Conservation (phyloP, 2,113 vertebrate species). For the Hassar affinis region DNA sequence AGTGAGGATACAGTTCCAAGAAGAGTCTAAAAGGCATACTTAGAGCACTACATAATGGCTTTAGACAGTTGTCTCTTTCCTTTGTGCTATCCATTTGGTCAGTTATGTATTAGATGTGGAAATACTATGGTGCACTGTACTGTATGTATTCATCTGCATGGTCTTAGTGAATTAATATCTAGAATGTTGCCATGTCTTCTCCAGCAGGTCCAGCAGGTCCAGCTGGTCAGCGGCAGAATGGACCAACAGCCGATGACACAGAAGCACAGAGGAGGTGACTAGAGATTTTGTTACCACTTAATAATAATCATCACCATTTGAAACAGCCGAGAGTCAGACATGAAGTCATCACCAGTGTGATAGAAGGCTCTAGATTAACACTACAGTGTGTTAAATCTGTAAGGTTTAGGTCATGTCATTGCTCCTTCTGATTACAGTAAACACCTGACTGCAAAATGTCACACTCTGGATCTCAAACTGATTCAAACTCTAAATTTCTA, state of each 20-base stretch:
- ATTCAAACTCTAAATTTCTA: background rate
- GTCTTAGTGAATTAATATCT: background rate
- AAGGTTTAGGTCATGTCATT: background rate
- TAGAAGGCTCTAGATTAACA: background rate
- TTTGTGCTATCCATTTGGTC: background rate
- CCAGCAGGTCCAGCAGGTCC: slow-evolving; percentile 75
- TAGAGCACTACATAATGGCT: background rate
- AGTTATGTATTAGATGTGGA: background rate
- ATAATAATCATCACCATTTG: background rate
- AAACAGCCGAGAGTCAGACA: background rate
- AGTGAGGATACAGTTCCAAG: slow-evolving; percentile 11
- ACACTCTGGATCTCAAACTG: background rate
- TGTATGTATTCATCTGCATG: slow-evolving; percentile 2
- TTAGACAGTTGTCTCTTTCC: background rate
- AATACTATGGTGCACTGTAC: background rate
- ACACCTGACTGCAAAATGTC: background rate
- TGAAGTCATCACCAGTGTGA: background rate
- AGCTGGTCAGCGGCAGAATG: slow-evolving; percentile 90
- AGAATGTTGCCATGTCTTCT: slow-evolving; percentile 36
- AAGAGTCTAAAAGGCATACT: slow-evolving; percentile 11
- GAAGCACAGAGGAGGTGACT: slow-evolving; percentile 91
- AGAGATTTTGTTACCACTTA: slow-evolving; percentile 1
- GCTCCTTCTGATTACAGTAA: background rate
- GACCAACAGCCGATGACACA: slow-evolving; percentile 89
- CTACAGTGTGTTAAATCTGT: slow-evolving; percentile 2